Percentiles rank a stretch among this genome's conserved stretches.
phyloP scores from a whole-genome alignment of 1,140 invertebrate genomes.

The Diorhabda carinulata region DNA sequence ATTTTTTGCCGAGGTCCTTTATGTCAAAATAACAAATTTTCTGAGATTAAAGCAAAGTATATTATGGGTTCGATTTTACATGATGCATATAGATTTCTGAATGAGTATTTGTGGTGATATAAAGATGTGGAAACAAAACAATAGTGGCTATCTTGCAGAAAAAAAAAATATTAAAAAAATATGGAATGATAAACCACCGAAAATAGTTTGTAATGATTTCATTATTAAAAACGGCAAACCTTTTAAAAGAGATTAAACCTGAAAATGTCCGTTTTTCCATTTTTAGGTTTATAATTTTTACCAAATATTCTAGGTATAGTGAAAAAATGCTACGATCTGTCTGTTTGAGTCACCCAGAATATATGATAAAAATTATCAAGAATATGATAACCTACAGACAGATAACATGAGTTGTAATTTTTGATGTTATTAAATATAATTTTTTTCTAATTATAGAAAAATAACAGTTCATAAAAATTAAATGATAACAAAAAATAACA shows the following conservation, averaged over 20 bases:
- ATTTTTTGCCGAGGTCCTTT: background rate
- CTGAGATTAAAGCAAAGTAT: background rate
- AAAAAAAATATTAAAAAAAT: background rate
- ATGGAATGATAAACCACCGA: constrained; percentile 2
- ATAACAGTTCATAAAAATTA: constrained; percentile 19
- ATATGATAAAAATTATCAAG: constrained; percentile 2
- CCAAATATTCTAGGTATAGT: background rate
- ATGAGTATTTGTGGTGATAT: background rate
- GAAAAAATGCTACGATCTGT: background rate
- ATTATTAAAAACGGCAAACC: background rate
- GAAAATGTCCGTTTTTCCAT: constrained; percentile 1
- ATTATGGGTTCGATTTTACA: background rate
- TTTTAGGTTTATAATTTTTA: background rate
- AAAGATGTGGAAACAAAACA: background rate
- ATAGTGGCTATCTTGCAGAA: background rate
- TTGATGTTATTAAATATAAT: constrained; percentile 8
- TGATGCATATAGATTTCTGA: background rate
- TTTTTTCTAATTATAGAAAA: constrained; percentile 17
- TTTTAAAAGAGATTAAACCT: background rate
- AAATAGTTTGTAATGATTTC: background rate
- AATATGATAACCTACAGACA: background rate
- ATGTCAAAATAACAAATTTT: background rate
- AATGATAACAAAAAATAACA: constrained; percentile 21
- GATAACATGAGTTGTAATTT: constrained; percentile 4
- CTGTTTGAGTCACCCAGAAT: background rate